phyloP scores from a whole-genome alignment of 2,888 invertebrate genomes.

The Euzetes globulus region DNA sequence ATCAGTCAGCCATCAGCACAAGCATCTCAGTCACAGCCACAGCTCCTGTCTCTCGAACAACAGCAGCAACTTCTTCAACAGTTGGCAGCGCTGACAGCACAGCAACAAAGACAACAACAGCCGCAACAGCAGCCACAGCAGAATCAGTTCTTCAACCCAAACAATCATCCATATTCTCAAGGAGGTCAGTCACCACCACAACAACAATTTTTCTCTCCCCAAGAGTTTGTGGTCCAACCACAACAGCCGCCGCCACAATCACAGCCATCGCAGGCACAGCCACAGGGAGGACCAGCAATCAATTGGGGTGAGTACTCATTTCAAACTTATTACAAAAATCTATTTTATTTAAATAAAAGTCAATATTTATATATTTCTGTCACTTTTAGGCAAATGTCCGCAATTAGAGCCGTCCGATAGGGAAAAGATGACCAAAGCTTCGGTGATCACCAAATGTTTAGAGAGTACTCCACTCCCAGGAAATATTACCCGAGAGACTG shows the following conservation, averaged over 20 bases:
- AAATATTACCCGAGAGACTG: conserved; percentile 38
- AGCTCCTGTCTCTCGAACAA: conserved; percentile 26
- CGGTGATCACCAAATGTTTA: conserved; percentile 37
- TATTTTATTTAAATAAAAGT: not conserved
- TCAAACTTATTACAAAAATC: too few relatives aligned
- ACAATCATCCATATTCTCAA: not conserved
- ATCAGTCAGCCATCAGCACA: not conserved
- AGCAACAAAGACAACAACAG: conserved; percentile 18
- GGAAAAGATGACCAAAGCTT: conserved; percentile 36
- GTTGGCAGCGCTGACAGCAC: conserved; percentile 13
- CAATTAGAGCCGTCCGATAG: conserved; percentile 36
- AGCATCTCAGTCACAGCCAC: not conserved
- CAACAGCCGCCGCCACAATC: not conserved
- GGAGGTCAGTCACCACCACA: not conserved
- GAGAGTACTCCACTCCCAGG: conserved; percentile 37
- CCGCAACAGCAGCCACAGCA: not conserved
- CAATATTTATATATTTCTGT: too few relatives aligned
- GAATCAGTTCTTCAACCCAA: not conserved
- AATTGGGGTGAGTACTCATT: conserved; percentile 36
- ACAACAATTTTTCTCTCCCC: conserved; percentile 6
- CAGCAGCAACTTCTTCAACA: conserved; percentile 33
- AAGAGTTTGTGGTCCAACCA: not conserved
- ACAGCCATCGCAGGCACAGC: not conserved
- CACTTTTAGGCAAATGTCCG: conserved; percentile 34
- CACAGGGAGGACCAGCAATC: conserved; percentile 33